Percentiles rank a stretch among this genome's conserved stretches.
These are phyloP conservation scores for Leuctra nigra DNA, from an alignment of 2,888 invertebrate genomes.

Conservation along the genomic window DNA sequence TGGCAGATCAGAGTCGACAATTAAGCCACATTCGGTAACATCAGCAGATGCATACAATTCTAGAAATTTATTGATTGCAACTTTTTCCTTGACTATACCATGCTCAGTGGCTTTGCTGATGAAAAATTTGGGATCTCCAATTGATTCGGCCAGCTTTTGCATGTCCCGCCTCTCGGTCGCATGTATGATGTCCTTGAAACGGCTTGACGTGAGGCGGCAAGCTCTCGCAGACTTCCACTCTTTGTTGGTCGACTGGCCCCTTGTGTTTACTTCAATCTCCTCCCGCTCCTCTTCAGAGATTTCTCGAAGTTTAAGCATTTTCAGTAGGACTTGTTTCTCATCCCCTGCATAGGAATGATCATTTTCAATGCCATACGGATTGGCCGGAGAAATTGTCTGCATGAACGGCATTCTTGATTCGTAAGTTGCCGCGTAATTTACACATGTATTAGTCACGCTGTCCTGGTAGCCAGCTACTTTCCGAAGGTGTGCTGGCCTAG, in stretches of 20 bases:
- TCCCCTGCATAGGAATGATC: conserved; percentile 20
- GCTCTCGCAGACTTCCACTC: not conserved
- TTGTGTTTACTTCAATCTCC: not conserved
- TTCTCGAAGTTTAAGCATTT: not conserved
- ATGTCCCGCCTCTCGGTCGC: conserved; percentile 8
- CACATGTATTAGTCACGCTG: conserved; percentile 4
- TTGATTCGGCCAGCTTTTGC: not conserved
- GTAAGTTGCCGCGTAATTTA: conserved; percentile 9
- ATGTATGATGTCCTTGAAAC: not conserved
- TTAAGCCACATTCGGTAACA: conserved; percentile 15
- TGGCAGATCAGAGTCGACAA: not conserved
- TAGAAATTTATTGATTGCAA: conserved; percentile 21
- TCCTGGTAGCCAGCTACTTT: not conserved
- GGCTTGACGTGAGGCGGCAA: not conserved
- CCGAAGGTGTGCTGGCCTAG: not conserved
- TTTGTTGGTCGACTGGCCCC: not conserved
- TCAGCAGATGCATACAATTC: conserved; percentile 3
- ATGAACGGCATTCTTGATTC: conserved; percentile 21
- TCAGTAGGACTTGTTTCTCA: not conserved
- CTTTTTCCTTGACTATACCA: conserved; percentile 22
- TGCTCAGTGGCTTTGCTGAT: conserved; percentile 19
- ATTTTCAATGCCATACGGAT: conserved; percentile 17
- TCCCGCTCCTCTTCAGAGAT: not conserved
- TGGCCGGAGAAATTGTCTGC: conserved; percentile 17
- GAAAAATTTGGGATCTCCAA: not conserved